These are phyloP conservation scores for Adrianichthys oophorus DNA, from an alignment of 2,797 vertebrate genomes.

Conservation along the genomic window DNA sequence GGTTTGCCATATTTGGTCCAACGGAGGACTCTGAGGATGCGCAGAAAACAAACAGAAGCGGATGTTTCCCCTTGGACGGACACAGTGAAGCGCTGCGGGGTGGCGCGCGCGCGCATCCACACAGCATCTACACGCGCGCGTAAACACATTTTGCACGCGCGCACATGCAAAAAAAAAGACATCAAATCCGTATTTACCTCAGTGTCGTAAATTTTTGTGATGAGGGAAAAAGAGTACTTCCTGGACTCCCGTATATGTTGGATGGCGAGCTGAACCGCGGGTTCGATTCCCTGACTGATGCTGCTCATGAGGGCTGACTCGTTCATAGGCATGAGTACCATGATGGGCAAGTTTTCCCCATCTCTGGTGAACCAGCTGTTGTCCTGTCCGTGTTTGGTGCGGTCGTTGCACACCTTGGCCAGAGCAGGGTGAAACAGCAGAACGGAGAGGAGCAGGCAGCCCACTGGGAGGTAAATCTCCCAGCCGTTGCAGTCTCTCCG, in stretches of 20 bases:
- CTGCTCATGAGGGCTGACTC: conserved; percentile 84
- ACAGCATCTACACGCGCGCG: conserved; percentile 22
- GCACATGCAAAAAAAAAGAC: background rate
- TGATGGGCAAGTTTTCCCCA: conserved; percentile 81
- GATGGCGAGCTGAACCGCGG: conserved; percentile 83
- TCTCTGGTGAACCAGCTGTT: conserved; percentile 80
- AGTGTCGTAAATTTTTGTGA: conserved; percentile 86
- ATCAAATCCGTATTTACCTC: conserved; percentile 69
- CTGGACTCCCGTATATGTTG: conserved; percentile 81
- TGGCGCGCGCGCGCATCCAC: conserved; percentile 30
- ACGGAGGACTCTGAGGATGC: conserved; percentile 18
- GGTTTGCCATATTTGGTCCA: conserved; percentile 27
- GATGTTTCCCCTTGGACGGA: conserved; percentile 53
- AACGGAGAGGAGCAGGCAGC: conserved; percentile 77
- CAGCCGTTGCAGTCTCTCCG: conserved; percentile 77
- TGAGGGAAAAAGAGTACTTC: conserved; percentile 83
- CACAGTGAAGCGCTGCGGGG: conserved; percentile 51
- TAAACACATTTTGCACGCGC: background rate
- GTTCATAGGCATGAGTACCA: conserved; percentile 87
- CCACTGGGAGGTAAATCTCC: conserved; percentile 77
- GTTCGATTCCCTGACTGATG: conserved; percentile 85
- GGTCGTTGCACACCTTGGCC: conserved; percentile 83
- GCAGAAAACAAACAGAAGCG: conserved; percentile 37
- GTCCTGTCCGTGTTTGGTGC: conserved; percentile 80
- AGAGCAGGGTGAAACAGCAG: conserved; percentile 67